Evolutionary conservation across 2,797 vertebrate genomes (phyloP).

Genomic region (Lagorchestes hirsutus): DNA sequence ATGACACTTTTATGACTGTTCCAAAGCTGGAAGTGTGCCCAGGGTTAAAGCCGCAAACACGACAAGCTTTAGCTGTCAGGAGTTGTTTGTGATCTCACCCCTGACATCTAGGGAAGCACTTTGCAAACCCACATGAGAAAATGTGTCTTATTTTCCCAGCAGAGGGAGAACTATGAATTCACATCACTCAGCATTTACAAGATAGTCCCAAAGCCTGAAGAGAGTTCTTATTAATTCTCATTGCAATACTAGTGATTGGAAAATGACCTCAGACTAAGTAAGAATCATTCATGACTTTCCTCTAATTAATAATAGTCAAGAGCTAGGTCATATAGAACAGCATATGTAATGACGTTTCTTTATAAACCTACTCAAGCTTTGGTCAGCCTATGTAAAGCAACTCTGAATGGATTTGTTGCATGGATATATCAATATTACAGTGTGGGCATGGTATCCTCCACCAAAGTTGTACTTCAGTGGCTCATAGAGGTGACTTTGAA

Average conservation of each 20-base stretch:
- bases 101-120: constrained; percentile 72
- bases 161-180: constrained; percentile 12
- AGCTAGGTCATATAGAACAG: constrained; percentile 7
- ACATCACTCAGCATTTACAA: constrained; percentile 17
- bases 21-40: constrained; percentile 48
- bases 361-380: not conserved
- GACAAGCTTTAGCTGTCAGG: constrained; percentile 56
- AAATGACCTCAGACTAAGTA: constrained; percentile 57
- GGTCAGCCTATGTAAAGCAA: not conserved
- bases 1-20: constrained; percentile 60
- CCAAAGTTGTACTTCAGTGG: not conserved
- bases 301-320: constrained; percentile 29
- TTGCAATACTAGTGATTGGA: constrained; percentile 18
- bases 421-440: not conserved
- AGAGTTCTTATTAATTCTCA: constrained; percentile 21
- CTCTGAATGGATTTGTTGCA: not conserved
- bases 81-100: constrained; percentile 66
- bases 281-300: not conserved
- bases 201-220: constrained; percentile 56
- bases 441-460: not conserved
- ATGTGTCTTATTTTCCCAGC: constrained; percentile 45
- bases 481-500: not conserved
- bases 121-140: constrained; percentile 72
- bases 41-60: constrained; percentile 66
- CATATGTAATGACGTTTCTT: constrained; percentile 42